Conservation (phyloP, 2,113 vertebrate species). For the Nibea coibor region DNA sequence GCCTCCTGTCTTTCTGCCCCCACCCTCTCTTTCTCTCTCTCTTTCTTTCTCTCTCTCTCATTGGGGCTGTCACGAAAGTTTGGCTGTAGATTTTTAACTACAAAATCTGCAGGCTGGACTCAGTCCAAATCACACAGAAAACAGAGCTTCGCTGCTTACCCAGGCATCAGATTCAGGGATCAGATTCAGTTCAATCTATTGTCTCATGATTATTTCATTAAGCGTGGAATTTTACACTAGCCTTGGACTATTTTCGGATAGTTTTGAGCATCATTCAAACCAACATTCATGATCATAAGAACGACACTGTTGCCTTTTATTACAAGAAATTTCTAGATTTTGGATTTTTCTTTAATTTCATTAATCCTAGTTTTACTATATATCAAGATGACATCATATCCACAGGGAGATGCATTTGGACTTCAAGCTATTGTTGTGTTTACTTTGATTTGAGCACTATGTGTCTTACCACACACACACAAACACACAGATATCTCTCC, state of each 20-base stretch:
- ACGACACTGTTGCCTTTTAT: neutral
- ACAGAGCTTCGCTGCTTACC: neutral
- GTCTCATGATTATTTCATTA: constrained; percentile 27
- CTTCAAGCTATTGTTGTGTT: too few relatives aligned
- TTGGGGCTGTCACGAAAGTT: neutral
- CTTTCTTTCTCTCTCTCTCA: too few relatives aligned
- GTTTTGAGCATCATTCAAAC: constrained; percentile 2
- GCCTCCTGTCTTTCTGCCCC: constrained; percentile 6
- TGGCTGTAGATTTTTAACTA: neutral
- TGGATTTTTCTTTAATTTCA: neutral
- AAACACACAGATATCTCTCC: neutral
- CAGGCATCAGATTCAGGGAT: neutral
- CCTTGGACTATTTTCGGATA: constrained; percentile 2
- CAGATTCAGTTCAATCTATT: constrained; percentile 1
- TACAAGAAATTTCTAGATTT: neutral
- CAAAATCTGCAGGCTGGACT: neutral
- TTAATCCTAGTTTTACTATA: too few relatives aligned
- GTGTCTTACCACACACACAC: neutral
- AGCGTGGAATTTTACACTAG: neutral
- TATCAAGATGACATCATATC: too few relatives aligned
- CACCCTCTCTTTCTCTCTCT: too few relatives aligned
- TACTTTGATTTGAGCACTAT: too few relatives aligned
- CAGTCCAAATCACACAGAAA: neutral
- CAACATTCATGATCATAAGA: neutral
- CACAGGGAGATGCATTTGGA: too few relatives aligned